Conservation (phyloP, 2,113 vertebrate species). For the Aptenodytes patagonicus region DNA sequence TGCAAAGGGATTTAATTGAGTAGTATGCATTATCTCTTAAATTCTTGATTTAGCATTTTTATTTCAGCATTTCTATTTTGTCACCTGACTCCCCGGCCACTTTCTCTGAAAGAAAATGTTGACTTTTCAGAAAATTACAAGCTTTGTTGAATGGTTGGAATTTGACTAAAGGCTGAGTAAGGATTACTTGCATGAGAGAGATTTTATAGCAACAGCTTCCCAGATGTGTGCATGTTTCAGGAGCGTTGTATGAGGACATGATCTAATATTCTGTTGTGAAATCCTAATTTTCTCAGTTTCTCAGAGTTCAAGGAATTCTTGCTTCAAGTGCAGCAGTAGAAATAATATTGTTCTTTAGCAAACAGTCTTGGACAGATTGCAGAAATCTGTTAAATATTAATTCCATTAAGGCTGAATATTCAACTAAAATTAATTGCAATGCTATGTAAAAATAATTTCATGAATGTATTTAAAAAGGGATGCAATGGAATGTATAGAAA, state of each 20-base stretch:
- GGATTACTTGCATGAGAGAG: not conserved
- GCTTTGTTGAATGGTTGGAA: not conserved
- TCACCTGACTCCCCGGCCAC: not conserved
- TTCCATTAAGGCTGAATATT: not conserved
- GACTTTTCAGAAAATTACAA: slow-evolving; percentile 9
- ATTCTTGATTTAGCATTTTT: not conserved
- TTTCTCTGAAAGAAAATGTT: not conserved
- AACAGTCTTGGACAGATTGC: not conserved
- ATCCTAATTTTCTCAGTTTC: not conserved
- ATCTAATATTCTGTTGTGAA: not conserved
- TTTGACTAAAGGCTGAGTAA: slow-evolving; percentile 21
- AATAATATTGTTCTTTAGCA: not conserved
- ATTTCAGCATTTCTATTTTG: not conserved
- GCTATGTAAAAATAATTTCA: not conserved
- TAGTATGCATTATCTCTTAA: not conserved
- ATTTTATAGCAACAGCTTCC: not conserved
- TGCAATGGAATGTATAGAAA: not conserved
- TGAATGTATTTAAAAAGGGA: not conserved
- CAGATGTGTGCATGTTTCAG: not conserved
- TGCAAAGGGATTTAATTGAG: not conserved
- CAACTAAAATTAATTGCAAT: not conserved
- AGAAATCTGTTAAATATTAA: slow-evolving; percentile 21
- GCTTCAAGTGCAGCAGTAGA: not conserved
- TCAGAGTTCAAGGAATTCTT: not conserved
- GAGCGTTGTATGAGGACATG: not conserved